Percentiles rank a stretch among this genome's conserved stretches.
Conservation (phyloP, 2,888 invertebrate genomes). For the Nasonovia ribisnigri region DNA sequence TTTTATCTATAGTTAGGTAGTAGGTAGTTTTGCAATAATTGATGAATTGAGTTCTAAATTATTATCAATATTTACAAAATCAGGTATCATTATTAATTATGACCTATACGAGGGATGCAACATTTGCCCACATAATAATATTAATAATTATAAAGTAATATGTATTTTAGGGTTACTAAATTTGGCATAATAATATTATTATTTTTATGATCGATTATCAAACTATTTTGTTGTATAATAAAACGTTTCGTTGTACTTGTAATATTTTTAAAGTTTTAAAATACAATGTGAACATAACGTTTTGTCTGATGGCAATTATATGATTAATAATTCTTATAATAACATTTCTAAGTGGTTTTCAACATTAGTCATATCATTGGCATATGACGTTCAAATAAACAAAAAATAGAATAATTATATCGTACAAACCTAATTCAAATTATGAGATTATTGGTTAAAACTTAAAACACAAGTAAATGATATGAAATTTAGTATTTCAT, state of each 20-base stretch:
- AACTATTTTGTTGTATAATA: neutral
- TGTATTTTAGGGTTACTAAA: neutral
- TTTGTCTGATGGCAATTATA: too few relatives aligned
- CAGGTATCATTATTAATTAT: neutral
- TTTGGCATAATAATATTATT: neutral
- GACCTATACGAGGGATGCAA: neutral
- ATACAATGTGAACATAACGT: too few relatives aligned
- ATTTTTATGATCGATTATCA: neutral
- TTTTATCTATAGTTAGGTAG: neutral
- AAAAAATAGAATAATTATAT: too few relatives aligned
- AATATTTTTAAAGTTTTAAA: too few relatives aligned
- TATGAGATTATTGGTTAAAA: too few relatives aligned
- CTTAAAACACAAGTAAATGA: too few relatives aligned
- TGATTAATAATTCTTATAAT: too few relatives aligned
- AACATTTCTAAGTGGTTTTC: too few relatives aligned
- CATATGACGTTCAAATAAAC: too few relatives aligned
- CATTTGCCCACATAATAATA: neutral
- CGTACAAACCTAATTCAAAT: too few relatives aligned
- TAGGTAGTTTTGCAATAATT: neutral
- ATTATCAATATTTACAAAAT: neutral
- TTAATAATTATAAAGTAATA: neutral
- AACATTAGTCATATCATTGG: too few relatives aligned
- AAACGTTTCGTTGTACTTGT: neutral
- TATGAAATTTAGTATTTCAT: too few relatives aligned
- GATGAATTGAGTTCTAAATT: neutral